phyloP scores from a whole-genome alignment of 1,140 invertebrate species.

The Bacillus rossius region DNA sequence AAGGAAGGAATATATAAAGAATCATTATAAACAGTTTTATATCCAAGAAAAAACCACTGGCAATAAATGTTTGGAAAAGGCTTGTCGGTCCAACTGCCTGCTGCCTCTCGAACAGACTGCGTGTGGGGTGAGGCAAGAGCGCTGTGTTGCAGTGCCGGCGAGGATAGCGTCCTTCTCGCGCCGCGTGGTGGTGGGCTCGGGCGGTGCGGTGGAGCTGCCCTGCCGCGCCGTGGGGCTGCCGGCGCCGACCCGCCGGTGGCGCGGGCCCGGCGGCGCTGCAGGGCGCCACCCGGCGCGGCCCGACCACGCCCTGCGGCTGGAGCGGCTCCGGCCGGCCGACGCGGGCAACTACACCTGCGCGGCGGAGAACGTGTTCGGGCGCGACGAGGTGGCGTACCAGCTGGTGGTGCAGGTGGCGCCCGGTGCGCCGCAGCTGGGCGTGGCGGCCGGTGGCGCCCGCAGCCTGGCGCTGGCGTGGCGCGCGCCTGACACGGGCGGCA shows the following conservation, averaged over 20 bases:
- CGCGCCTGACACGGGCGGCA: conserved; percentile 55
- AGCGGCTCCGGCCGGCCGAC: conserved; percentile 5
- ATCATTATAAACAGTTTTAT: too few relatives aligned
- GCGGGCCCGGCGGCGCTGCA: conserved; percentile 18
- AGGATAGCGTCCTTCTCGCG: conserved; percentile 66
- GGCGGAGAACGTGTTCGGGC: conserved; percentile 73
- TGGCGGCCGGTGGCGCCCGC: conserved; percentile 59
- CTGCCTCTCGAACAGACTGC: too few relatives aligned
- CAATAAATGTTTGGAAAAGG: too few relatives aligned
- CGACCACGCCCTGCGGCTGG: conserved; percentile 7
- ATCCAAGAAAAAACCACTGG: too few relatives aligned
- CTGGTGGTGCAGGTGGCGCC: conserved; percentile 65
- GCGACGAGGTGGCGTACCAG: conserved; percentile 70
- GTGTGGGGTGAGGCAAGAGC: too few relatives aligned
- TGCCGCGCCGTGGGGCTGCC: conserved; percentile 33
- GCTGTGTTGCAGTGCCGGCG: conserved; percentile 58
- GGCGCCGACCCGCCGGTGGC: conserved; percentile 31
- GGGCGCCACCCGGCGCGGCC: neutral
- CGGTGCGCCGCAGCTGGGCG: conserved; percentile 52
- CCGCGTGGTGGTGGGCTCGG: conserved; percentile 23
- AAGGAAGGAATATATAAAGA: too few relatives aligned
- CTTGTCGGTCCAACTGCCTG: too few relatives aligned
- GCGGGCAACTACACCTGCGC: conserved; percentile 77
- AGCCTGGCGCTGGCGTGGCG: conserved; percentile 63
- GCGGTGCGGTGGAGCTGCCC: conserved; percentile 23